Conservation (phyloP, 1,140 invertebrate genomes). For the Odontomachus brunneus region DNA sequence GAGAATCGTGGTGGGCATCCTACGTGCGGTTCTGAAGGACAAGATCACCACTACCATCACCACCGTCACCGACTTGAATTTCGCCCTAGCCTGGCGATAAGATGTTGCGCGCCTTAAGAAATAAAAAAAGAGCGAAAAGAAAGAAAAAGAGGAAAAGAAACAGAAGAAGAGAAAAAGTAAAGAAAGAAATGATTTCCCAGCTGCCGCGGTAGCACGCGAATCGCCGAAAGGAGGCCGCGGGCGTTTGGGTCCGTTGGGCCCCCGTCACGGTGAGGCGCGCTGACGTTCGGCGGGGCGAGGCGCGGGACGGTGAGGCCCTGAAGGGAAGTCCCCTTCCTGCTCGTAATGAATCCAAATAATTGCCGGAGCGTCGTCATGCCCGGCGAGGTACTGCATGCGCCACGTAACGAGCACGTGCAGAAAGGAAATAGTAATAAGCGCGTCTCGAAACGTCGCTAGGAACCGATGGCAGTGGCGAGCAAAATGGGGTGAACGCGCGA, state of each 20-base stretch:
- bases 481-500: not conserved
- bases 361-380: constrained; percentile 78
- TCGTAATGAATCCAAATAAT: constrained; percentile 84
- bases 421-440: constrained; percentile 61
- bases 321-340: constrained; percentile 81
- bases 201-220: constrained; percentile 23
- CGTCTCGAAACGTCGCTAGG: constrained; percentile 17
- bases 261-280: constrained; percentile 57
- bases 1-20: too few relatives aligned
- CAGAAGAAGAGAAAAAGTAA: not conserved
- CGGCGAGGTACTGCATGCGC: constrained; percentile 65
- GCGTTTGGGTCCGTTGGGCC: constrained; percentile 74
- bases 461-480: constrained; percentile 23
- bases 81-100: too few relatives aligned
- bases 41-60: too few relatives aligned
- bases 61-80: too few relatives aligned
- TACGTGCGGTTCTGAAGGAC: too few relatives aligned
- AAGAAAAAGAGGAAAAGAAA: not conserved
- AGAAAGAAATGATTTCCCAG: constrained; percentile 14
- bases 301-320: constrained; percentile 48
- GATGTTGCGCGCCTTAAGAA: too few relatives aligned
- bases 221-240: constrained; percentile 31
- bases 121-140: too few relatives aligned
- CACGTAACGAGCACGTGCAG: constrained; percentile 69
- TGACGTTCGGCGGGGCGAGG: constrained; percentile 50